Evolutionary conservation across 2,113 vertebrate species (phyloP).

Genomic region (Columbina picui): DNA sequence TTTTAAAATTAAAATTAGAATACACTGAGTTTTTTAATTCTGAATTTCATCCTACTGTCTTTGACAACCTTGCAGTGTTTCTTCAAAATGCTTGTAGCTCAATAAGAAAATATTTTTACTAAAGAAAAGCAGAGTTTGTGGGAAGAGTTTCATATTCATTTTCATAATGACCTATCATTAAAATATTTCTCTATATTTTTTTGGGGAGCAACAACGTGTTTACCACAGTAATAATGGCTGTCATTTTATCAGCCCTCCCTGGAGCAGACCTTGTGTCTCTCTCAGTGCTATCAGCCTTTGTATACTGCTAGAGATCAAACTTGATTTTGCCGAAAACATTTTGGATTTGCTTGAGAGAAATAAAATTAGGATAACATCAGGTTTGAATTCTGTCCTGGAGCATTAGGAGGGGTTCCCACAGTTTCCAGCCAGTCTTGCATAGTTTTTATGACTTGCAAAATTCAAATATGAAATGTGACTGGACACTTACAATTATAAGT

Average conservation of each 20-base stretch:
- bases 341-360: not conserved
- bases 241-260: not conserved
- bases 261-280: not conserved
- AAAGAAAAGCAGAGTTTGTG: not conserved
- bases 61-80: not conserved
- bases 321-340: not conserved
- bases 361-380: not conserved
- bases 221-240: not conserved
- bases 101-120: not conserved
- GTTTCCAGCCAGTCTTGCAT: not conserved
- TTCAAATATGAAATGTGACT: not conserved
- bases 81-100: not conserved
- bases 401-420: not conserved
- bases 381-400: not conserved
- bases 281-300: not conserved
- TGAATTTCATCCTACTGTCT: not conserved
- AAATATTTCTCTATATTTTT: not conserved
- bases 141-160: not conserved
- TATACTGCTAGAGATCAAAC: not conserved
- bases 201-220: not conserved
- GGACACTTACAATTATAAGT: not conserved
- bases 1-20: not conserved
- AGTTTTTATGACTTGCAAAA: not conserved
- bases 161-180: not conserved
- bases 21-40: not conserved